Percentiles rank a stretch among this genome's conserved stretches.
Conservation (phyloP, 2,888 invertebrate genomes). For the Dinocampus coccinellae region DNA sequence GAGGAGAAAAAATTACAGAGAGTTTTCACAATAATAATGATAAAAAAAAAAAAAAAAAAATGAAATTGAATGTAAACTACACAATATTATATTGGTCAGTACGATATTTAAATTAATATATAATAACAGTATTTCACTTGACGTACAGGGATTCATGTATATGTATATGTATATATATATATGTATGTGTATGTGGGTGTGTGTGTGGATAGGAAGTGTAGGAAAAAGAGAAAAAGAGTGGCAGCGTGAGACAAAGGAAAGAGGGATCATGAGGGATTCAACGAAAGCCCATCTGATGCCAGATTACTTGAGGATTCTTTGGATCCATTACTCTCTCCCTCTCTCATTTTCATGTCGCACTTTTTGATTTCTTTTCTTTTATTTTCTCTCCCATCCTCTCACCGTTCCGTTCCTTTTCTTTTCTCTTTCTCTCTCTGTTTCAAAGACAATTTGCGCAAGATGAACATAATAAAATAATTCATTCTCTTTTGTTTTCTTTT, state of each 20-base stretch:
- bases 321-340: constrained; percentile 9
- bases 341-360: background rate
- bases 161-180: background rate
- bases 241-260: background rate
- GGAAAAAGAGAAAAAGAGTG: no score
- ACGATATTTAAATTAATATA: background rate
- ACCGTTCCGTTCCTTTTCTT: background rate
- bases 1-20: no score
- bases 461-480: constrained; percentile 1
- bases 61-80: background rate
- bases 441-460: background rate
- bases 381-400: background rate
- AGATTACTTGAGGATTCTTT: constrained; percentile 22
- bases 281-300: constrained; percentile 21
- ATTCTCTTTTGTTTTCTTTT: background rate
- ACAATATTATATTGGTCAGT: background rate
- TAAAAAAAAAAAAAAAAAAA: background rate
- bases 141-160: background rate
- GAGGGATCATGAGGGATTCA: constrained; percentile 21
- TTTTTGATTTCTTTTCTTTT: background rate
- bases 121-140: background rate
- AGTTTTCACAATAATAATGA: background rate
- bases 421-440: background rate
- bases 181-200: constrained; percentile 1
- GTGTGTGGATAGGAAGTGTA: no score